Percentiles rank a stretch among this genome's conserved stretches.
phyloP scores from a whole-genome alignment of 2,797 vertebrate species.

The Protosalanx chinensis region DNA sequence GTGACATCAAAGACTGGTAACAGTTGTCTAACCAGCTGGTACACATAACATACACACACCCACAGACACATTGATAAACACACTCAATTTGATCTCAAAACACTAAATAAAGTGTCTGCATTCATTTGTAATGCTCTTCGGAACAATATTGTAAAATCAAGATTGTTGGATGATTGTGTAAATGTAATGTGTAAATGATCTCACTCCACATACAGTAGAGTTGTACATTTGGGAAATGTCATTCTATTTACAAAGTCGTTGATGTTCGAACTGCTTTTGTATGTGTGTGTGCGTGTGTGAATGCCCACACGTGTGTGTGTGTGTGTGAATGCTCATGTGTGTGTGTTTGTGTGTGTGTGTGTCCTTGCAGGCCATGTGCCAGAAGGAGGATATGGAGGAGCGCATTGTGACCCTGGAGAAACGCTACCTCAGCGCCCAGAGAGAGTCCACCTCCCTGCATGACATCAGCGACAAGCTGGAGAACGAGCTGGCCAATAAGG shows the following conservation, averaged over 20 bases:
- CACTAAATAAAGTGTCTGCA: background rate
- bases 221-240: background rate
- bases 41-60: background rate
- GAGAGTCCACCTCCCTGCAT: slow-evolving; percentile 97
- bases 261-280: background rate
- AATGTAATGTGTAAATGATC: too few relatives aligned
- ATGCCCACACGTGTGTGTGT: background rate
- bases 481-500: slow-evolving; percentile 97
- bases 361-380: slow-evolving; percentile 88
- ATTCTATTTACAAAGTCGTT: background rate
- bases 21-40: background rate
- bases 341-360: slow-evolving; percentile 21
- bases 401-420: slow-evolving; percentile 96
- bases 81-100: background rate
- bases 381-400: slow-evolving; percentile 99
- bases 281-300: background rate
- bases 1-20: background rate
- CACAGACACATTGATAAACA: slow-evolving; percentile 28
- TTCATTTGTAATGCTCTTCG: background rate
- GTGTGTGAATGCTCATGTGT: background rate
- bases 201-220: background rate
- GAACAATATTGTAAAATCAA: too few relatives aligned
- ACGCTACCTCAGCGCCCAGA: slow-evolving; percentile 96
- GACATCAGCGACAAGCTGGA: slow-evolving; percentile 99
- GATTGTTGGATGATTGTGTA: too few relatives aligned